Evolutionary conservation across 2,888 invertebrate genomes (phyloP), one percentile per base, ranked within the genome.

Genomic region (Sturmia bella): DNA sequence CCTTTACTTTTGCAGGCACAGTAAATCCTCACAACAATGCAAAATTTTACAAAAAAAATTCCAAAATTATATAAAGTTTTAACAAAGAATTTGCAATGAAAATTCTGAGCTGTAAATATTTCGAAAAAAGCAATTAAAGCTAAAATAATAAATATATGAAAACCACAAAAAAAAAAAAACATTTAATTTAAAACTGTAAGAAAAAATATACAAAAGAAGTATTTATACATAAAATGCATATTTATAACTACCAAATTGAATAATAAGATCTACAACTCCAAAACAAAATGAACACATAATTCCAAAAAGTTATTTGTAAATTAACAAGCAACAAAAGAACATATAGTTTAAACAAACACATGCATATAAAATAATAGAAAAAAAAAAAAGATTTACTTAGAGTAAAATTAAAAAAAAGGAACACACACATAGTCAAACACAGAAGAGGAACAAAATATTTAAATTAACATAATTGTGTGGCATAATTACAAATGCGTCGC

Each of bases 1-100:
- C 90, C 91, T 90, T 89, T 91, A 91, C 90, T 91, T 88, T 91
- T 91, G 89, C 90, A 91, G 90, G 91, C 90, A 91, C 90, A 91
- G 90, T 91, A 91, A 91, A 87, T 86, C 87, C 87, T 86, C 85
- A 87, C 85, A 84, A 84, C 80, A 79, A 78, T 73, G 66, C 81
- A 81, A 74, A 83, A 76, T 79, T 82, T 74, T 82, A 86, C 84
- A 85, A 85, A 83, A 85, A 85, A 70, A 64, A 84, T 75, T 63
- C 84, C 81, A 80, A 63, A 63, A 80, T 81, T n/a, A 80, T 80
- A 80, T 85, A 85, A 82, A 83, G 85, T 73, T 45, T 48, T 83
- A 76, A 84, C 72, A 48, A 84, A 85, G 84, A 83, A 85, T 72
- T 80, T 73, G 86, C 80, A 80, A 85, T 63, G 70, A 39, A 63